phyloP scores from a whole-genome alignment of 2,113 vertebrate genomes.

The Mustela lutreola region DNA sequence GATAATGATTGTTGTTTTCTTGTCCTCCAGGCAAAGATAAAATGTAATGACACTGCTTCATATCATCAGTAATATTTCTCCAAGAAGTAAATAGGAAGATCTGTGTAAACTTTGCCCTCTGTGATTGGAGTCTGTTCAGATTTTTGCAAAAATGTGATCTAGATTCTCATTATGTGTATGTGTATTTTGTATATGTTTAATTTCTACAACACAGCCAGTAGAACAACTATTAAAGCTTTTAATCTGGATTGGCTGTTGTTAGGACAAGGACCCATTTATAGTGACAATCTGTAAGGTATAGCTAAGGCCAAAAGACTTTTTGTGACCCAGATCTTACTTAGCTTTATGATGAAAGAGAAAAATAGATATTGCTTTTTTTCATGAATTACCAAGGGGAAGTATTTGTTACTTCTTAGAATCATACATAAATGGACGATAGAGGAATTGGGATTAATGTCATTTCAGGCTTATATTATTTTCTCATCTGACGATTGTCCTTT shows the following conservation, averaged over 20 bases:
- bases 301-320: neutral
- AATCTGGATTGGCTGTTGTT: neutral
- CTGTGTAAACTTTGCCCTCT: neutral
- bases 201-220: neutral
- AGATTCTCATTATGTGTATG: neutral
- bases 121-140: neutral
- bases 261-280: neutral
- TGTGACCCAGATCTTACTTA: neutral
- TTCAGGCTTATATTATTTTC: neutral
- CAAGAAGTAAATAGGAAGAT: neutral
- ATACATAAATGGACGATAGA: neutral
- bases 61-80: neutral
- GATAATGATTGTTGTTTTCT: neutral
- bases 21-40: neutral
- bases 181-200: neutral
- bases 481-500: constrained; percentile 24
- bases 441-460: neutral
- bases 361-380: neutral
- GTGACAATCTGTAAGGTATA: neutral
- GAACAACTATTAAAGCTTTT: neutral
- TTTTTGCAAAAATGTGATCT: neutral
- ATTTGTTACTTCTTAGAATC: neutral
- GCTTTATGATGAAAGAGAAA: constrained; percentile 30
- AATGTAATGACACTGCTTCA: neutral
- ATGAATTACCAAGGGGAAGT: neutral